A percentile compares a stretch with the other conserved stretches of the same genome.
phyloP scores from a whole-genome alignment of 2,113 vertebrate species.

The Noturus placidus region DNA sequence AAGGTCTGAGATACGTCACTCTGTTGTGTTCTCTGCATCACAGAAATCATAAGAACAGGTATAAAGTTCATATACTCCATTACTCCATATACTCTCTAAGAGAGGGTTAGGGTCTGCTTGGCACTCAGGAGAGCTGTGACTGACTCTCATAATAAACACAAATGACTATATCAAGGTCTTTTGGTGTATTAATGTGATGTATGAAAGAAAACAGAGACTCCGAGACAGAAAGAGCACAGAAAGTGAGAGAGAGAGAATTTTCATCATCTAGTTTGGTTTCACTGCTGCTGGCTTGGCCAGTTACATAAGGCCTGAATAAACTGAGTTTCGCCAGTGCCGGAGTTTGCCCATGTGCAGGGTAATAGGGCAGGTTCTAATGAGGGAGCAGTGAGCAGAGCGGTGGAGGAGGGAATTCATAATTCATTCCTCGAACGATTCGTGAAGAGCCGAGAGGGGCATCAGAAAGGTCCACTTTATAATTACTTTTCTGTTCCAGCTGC shows the following conservation, averaged over 20 bases:
- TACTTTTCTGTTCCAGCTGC: conserved; percentile 37
- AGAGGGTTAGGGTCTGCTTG: not conserved
- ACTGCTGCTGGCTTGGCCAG: conserved; percentile 8
- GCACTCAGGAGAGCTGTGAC: not conserved
- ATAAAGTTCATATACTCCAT: not conserved
- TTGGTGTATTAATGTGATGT: not conserved
- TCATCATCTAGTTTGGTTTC: not conserved
- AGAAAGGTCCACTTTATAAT: conserved; percentile 38
- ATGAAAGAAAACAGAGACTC: not conserved
- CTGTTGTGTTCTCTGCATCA: not conserved
- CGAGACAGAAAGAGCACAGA: not conserved
- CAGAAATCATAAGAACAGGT: not conserved
- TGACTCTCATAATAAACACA: conserved; percentile 2
- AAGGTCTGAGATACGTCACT: not conserved
- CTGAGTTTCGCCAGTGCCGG: not conserved
- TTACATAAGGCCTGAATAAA: conserved; percentile 27
- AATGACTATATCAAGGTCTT: conserved; percentile 32
- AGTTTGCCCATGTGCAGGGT: conserved; percentile 6
- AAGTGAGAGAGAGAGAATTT: not conserved
- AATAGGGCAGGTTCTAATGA: conserved; percentile 47
- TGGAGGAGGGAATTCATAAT: conserved; percentile 31
- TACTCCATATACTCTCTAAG: not conserved
- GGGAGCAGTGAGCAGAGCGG: conserved; percentile 4
- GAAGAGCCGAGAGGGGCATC: conserved; percentile 29
- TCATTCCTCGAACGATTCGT: conserved; percentile 10